Evolutionary conservation across 2,113 vertebrate species (phyloP).

Genomic region (Anoura caudifer): DNA sequence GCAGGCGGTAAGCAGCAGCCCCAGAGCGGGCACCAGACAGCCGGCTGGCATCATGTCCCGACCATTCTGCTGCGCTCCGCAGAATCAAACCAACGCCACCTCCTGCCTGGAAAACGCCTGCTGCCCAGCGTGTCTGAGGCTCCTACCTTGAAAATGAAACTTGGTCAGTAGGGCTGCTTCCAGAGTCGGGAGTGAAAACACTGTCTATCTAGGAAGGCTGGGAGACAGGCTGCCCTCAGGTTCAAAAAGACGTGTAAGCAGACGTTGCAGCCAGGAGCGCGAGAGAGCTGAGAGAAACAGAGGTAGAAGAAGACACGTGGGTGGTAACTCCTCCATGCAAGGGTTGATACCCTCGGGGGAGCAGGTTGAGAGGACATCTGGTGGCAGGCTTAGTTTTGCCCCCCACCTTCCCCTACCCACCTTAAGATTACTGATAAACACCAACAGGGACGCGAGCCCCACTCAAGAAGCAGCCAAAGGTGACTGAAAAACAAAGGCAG

Average conservation of each 20-base stretch:
- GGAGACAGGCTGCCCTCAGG: background rate
- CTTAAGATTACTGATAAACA: background rate
- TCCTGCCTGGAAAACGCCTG: background rate
- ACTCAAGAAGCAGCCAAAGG: background rate
- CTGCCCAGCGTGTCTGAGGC: background rate
- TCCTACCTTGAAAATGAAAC: background rate
- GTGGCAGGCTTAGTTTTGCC: background rate
- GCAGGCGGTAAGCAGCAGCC: background rate
- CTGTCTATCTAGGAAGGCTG: background rate
- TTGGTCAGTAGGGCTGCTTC: background rate
- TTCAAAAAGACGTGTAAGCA: background rate
- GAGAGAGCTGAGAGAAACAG: background rate
- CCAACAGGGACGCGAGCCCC: accelerated
- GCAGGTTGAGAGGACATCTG: accelerated
- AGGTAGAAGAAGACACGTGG: accelerated
- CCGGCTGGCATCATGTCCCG: background rate
- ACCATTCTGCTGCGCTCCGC: accelerated
- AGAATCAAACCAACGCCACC: background rate
- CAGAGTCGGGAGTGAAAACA: background rate
- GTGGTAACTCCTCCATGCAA: background rate
- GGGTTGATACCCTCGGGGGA: accelerated
- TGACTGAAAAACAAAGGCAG: background rate
- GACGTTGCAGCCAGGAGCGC: background rate
- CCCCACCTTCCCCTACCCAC: no score
- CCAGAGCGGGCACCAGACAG: background rate